Evolutionary conservation across 1,140 invertebrate species (phyloP), one percentile per base, ranked within the genome.

Genomic region (Battus philenor): DNA sequence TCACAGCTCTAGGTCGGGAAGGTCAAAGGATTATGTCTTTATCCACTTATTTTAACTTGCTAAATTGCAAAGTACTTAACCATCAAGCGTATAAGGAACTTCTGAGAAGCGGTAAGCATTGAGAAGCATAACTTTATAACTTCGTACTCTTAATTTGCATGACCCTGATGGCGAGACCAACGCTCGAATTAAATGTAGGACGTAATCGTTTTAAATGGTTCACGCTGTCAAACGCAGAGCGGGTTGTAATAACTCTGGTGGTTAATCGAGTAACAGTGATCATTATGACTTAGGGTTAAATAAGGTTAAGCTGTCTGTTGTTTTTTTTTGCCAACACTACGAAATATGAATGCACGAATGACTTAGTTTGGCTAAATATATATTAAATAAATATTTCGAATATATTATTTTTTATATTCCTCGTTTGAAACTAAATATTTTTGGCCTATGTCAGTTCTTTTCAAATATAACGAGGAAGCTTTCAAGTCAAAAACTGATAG

Each of bases 1-100:
- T 75, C 71, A 75, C 20, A 51, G 62, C 55, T 59, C 56, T 63
- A 58, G 48, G 53, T 47, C 30, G 57, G n/a, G 20, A 57, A 11
- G 38, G 20, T 47, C 52, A 54, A 52, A 51, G 59, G 55, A 74
- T 77, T 77, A 77, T 74, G 64, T 77, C 70, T 72, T 74, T 70
- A 66, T 60, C 57, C 57, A 68, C 57, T 70, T 72, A 64, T 62
- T 61, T 29, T 26, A 50, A 70, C 58, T 59, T 66, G 64, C 50
- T 56, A 56, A 53, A 56, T 56, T 59, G 53, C 49, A 52, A 47
- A 50, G 34, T 46, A 54, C 50, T 44, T 38, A 22, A 47, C 47
- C 43, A 54, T 50, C 53, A 51, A 44, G 44, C 43, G 49, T 32
- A 31, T 12, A 30, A 17, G 13, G 45, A 49, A 31, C 11, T 57